phyloP scores from a whole-genome alignment of 64 coral and sea anemone genomes.

The Stichodactyla helianthus region DNA sequence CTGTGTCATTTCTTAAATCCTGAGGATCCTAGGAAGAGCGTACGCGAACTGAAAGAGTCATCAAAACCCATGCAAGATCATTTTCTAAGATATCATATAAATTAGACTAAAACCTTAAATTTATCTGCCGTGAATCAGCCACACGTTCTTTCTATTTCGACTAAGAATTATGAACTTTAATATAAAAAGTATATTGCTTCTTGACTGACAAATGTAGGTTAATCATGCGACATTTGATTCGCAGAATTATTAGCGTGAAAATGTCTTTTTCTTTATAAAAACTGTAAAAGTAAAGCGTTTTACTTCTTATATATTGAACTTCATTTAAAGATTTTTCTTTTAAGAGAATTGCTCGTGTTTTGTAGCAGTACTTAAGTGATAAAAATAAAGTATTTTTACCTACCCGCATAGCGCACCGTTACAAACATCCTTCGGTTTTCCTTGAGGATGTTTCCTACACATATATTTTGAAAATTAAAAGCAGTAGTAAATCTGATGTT shows the following conservation, averaged over 20 bases:
- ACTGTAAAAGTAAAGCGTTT: neutral
- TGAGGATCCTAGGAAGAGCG: neutral
- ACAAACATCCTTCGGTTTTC: neutral
- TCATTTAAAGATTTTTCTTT: neutral
- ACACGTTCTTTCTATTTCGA: neutral
- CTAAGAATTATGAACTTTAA: no score
- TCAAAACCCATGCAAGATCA: neutral
- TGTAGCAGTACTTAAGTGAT: neutral
- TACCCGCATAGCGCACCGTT: slow-evolving; percentile 22
- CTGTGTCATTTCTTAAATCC: neutral
- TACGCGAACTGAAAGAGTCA: neutral
- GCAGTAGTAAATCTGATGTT: neutral
- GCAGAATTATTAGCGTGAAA: neutral
- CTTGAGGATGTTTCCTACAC: neutral
- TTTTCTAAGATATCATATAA: no score
- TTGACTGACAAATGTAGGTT: neutral
- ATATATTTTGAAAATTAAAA: neutral
- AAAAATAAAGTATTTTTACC: neutral
- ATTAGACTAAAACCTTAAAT: neutral
- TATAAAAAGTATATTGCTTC: neutral
- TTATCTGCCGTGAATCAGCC: neutral
- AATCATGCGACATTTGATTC: neutral
- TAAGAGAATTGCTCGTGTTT: neutral
- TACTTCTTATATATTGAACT: neutral
- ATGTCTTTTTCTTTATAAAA: neutral